A percentile compares a stretch with the other conserved stretches of the same genome.
phyloP scores from a whole-genome alignment of 2,113 vertebrate genomes.

The Pseudopodoces humilis region DNA sequence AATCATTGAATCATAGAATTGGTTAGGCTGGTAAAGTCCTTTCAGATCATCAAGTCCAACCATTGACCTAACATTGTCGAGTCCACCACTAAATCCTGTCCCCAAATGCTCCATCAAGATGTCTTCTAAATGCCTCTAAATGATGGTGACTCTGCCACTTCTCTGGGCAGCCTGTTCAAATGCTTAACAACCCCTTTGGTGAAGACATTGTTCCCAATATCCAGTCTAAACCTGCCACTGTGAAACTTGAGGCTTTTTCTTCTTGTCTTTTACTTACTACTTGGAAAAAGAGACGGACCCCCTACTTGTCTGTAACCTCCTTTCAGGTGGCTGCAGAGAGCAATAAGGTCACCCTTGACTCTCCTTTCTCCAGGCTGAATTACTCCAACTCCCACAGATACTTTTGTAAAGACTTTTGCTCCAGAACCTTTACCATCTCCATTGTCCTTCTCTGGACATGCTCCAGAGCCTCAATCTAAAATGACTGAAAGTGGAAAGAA shows the following conservation, averaged over 20 bases:
- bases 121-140: not conserved
- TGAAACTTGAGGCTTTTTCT: not conserved
- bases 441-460: fast-evolving
- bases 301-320: not conserved
- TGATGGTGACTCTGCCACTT: not conserved
- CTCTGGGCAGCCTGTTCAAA: not conserved
- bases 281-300: not conserved
- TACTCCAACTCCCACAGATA: not conserved
- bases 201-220: not conserved
- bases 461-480: not conserved
- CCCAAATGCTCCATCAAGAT: not conserved
- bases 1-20: not conserved
- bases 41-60: not conserved
- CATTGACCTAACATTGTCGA: not conserved
- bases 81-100: not conserved
- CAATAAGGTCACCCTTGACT: not conserved
- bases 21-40: not conserved
- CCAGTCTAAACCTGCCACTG: not conserved
- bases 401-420: not conserved
- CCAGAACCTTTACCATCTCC: not conserved
- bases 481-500: not conserved
- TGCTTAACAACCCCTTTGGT: not conserved
- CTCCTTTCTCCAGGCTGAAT: not conserved
- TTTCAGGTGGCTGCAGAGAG: not conserved
- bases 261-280: not conserved